Base-by-base conservation (phyloP, 2,888 invertebrate genomes). In the Noctua comes region DNA sequence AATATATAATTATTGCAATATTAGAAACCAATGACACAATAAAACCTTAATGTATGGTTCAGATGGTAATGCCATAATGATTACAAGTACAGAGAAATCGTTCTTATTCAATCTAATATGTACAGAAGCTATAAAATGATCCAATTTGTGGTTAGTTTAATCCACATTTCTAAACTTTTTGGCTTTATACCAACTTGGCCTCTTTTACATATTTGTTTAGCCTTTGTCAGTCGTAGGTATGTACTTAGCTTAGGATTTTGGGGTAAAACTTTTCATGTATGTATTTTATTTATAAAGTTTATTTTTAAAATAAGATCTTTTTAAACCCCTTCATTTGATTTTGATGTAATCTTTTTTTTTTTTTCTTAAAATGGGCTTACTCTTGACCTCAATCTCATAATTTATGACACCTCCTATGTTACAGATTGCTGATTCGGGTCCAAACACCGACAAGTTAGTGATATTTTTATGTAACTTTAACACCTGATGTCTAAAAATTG, bases 181-280 rank as follows among this genome's bases (percentile, higher is more conserved):
- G 73, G 70, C 69, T 73, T 71, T 64, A 36, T 71, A 62, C 57
- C 73, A 85, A 73, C 62, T 64, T 46, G 48, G 24, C 18, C 48
- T 68, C 57, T 68, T 82, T 74, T 64, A 84, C 80, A 80, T 85
- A 80, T 73, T 70, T 85, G 40, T 65, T 51, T 85, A 68, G 51
- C 51, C 31, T 80, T 80, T 80, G 51, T 48, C 24, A 64, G 62
- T 62, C 24, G 40, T 59, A 66, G n/a, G 54, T 70, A 46, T 51
- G 36, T 69, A 43, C 64, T 57, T 13, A 27, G 31, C 48, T 79
- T 68, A 24, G 16, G 48, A 48, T 80, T 68, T 79, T 18, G 7
- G 48, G 48, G 54, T 48, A 54, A 24, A 71, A 57, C 4, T 68
- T 68, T 70, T 68, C 2, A 66, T 64, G 31, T 24, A 77, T n/a